phyloP scores from a whole-genome alignment of 1,140 invertebrate species.

The Danaus plexippus region DNA sequence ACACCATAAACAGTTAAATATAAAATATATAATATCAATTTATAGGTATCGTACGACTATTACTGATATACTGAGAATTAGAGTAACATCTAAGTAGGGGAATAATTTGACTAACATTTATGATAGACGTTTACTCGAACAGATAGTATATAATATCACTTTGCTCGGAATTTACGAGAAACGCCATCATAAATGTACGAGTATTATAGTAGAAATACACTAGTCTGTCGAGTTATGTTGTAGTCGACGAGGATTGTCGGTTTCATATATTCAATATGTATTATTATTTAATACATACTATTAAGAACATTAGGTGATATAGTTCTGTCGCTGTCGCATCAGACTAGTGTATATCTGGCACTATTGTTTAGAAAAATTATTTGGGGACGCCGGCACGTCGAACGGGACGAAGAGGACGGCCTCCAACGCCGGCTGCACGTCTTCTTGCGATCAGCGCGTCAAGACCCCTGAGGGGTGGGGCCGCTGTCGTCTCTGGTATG shows the following conservation, averaged over 20 bases:
- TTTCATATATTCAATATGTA: no score
- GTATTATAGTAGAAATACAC: no score
- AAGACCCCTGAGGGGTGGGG: constrained; percentile 48
- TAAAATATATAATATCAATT: constrained; percentile 22
- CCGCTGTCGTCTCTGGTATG: constrained; percentile 43
- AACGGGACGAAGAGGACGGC: constrained; percentile 37
- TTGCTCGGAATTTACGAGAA: no score
- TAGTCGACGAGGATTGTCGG: no score
- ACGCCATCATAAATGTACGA: no score
- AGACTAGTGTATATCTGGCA: no score
- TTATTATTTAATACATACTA: no score
- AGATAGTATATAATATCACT: no score
- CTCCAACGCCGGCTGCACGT: constrained; percentile 47
- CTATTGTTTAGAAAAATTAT: constrained; percentile 16
- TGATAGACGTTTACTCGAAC: constrained; percentile 28
- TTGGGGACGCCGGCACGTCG: constrained; percentile 31
- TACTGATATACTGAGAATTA: constrained; percentile 24
- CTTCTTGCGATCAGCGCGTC: constrained; percentile 52
- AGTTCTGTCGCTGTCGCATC: no score
- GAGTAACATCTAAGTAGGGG: constrained; percentile 45
- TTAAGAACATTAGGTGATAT: no score
- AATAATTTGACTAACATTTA: constrained; percentile 63
- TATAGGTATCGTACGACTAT: constrained; percentile 19
- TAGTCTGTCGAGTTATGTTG: no score
- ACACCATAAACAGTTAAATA: constrained; percentile 24